Evolutionary conservation across 2,888 invertebrate species (phyloP).

Genomic region (Drepana falcataria): DNA sequence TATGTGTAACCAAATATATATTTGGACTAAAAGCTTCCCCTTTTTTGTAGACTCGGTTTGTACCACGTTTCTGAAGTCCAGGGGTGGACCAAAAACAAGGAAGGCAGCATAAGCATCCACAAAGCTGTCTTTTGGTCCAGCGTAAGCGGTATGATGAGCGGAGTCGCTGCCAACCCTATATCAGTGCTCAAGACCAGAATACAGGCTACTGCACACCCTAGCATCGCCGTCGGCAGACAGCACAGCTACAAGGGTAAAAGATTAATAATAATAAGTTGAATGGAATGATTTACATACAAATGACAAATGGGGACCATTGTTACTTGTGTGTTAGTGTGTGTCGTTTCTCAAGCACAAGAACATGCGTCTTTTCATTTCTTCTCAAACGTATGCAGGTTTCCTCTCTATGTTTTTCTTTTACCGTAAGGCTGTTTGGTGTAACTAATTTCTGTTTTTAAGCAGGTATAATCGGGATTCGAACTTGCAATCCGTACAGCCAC

Average conservation of each 20-base stretch:
- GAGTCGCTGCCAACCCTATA: conserved; percentile 85
- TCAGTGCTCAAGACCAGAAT: conserved; percentile 89
- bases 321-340: too few relatives aligned
- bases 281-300: too few relatives aligned
- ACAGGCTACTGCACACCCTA: conserved; percentile 84
- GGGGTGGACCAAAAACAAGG: conserved; percentile 65
- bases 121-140: conserved; percentile 61
- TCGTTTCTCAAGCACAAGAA: too few relatives aligned
- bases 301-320: too few relatives aligned
- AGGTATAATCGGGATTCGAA: too few relatives aligned
- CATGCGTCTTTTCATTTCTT: too few relatives aligned
- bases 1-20: not conserved
- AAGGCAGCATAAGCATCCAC: conserved; percentile 51
- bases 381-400: too few relatives aligned
- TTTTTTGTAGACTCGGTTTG: conserved; percentile 74
- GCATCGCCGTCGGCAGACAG: conserved; percentile 91
- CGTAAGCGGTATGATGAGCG: conserved; percentile 83
- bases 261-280: not conserved
- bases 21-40: not conserved
- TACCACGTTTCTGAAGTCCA: conserved; percentile 81
- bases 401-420: too few relatives aligned
- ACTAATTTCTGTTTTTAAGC: too few relatives aligned
- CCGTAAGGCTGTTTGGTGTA: too few relatives aligned
- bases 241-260: conserved; percentile 80
- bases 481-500: too few relatives aligned